A percentile compares a stretch with the other conserved stretches of the same genome.
Evolutionary conservation across 2,113 vertebrate genomes (phyloP).

Genomic region (Puma concolor): DNA sequence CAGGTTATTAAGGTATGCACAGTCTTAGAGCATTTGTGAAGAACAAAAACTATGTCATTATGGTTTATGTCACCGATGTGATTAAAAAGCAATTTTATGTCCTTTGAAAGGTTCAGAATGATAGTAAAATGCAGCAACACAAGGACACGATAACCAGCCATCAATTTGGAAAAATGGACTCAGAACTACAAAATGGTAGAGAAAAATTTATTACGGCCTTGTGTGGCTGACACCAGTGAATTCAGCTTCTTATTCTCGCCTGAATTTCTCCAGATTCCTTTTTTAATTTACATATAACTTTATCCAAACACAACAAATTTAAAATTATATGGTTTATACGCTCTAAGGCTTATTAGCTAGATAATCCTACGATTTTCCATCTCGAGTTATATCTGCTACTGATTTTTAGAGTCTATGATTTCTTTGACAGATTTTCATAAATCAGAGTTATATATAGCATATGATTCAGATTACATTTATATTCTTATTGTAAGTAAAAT

Average conservation of each 20-base stretch:
- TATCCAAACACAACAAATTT: slow-evolving; percentile 49
- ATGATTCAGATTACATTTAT: slow-evolving; percentile 48
- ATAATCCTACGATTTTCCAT: neutral
- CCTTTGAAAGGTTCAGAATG: slow-evolving; percentile 3
- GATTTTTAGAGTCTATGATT: neutral
- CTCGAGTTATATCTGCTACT: neutral
- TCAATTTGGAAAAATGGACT: slow-evolving; percentile 12
- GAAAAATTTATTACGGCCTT: neutral
- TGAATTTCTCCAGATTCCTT: slow-evolving; percentile 7
- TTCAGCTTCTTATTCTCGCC: neutral
- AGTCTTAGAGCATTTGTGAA: neutral
- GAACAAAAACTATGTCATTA: neutral
- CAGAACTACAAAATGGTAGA: neutral
- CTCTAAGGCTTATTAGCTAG: slow-evolving; percentile 10
- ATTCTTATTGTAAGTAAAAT: slow-evolving; percentile 40
- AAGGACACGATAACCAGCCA: neutral
- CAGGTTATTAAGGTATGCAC: no score
- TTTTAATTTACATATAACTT: neutral
- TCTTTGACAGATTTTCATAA: slow-evolving; percentile 41
- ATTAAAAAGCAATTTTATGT: slow-evolving; percentile 56
- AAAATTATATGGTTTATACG: neutral
- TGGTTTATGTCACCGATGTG: slow-evolving; percentile 46
- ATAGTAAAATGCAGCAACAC: slow-evolving; percentile 8
- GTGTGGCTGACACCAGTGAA: neutral
- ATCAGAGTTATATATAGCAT: slow-evolving; percentile 32